Evolutionary conservation across 2,113 vertebrate species (phyloP), one percentile per base, ranked within the genome.

Genomic region (Cygnus buccinator): DNA sequence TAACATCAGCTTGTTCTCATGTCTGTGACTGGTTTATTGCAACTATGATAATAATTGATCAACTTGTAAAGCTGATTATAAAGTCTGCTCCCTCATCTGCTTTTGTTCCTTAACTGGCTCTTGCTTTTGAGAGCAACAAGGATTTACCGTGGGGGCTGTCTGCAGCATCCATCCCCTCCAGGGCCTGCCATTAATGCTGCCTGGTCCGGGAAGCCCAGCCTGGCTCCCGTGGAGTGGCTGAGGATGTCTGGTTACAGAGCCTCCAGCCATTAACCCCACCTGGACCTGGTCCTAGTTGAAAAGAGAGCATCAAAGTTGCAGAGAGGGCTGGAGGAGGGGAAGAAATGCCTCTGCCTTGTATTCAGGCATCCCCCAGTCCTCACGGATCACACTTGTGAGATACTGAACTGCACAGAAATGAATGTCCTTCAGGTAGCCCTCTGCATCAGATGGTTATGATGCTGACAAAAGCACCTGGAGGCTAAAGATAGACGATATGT

Each of bases 41-140:
- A 90, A 72, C 59, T 66, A 66, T 80, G 85, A 92, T 62, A 88
- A 90, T 80, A 93, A 92, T 28, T 77, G 83, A 92, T 93, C 50
- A 66, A 88, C 79, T 54, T 86, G 68, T 63, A 95, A 94, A 90
- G 63, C 63, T 70, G 71, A 90, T 90, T 85, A 83, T 44, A 86
- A 94, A 88, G 59, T 73, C 94, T 86, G 67, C 63, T 94, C 54
- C 44, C 33, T 70, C 71, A 37, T 80, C 59, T 92, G 44, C 75
- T 83, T 82, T 82, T 87, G 26, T 31, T 79, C 48, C 48, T 76
- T 62, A 59, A 10, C 68, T 79, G 88, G 37, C 39, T 86, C 58
- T 66, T 1, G 3, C 59, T 88, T 90, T 46, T 23, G 52, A 84
- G 88, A 88, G 72, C 44, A 31, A 50, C 21, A 35, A 33, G 23